phyloP scores from a whole-genome alignment of 2,888 invertebrate species.

The Cepaea hortensis region DNA sequence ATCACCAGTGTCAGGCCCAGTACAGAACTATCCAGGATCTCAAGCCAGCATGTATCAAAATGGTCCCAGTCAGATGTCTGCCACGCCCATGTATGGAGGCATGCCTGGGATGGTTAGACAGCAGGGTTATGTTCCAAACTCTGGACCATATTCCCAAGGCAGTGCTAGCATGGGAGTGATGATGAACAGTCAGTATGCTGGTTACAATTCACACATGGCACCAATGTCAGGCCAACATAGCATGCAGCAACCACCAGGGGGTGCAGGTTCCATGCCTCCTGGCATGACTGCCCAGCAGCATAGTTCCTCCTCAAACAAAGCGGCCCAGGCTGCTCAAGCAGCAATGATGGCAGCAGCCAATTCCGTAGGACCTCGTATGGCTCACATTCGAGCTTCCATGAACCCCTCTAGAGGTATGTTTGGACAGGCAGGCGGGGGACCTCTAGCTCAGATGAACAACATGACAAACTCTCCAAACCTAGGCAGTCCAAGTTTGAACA shows the following conservation, averaged over 20 bases:
- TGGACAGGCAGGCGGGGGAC: slow-evolving; percentile 56
- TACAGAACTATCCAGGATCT: slow-evolving; percentile 48
- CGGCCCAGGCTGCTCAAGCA: slow-evolving; percentile 74
- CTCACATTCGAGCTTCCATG: slow-evolving; percentile 43
- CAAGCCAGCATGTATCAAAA: slow-evolving; percentile 48
- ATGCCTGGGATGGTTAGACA: slow-evolving; percentile 53
- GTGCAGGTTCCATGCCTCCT: slow-evolving; percentile 44
- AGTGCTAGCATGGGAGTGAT: slow-evolving; percentile 52
- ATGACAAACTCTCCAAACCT: slow-evolving; percentile 56
- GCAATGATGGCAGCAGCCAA: slow-evolving; percentile 73
- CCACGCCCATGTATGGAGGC: slow-evolving; percentile 66
- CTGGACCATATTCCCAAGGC: slow-evolving; percentile 55
- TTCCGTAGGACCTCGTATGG: slow-evolving; percentile 57
- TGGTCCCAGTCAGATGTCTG: slow-evolving; percentile 48
- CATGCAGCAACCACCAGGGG: slow-evolving; percentile 39
- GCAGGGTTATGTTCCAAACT: slow-evolving; percentile 53
- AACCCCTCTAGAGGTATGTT: slow-evolving; percentile 60
- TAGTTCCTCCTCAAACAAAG: slow-evolving; percentile 60
- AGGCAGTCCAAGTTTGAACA: slow-evolving; percentile 56
- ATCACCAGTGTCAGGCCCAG: slow-evolving; percentile 60
- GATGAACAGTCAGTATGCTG: slow-evolving; percentile 67
- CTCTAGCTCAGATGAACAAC: slow-evolving; percentile 63
- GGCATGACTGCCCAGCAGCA: slow-evolving; percentile 38
- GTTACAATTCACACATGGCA: slow-evolving; percentile 57
- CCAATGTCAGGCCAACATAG: slow-evolving; percentile 50